Conservation (phyloP, 2,113 vertebrate genomes). For the Chascanopsetta lugubris region DNA sequence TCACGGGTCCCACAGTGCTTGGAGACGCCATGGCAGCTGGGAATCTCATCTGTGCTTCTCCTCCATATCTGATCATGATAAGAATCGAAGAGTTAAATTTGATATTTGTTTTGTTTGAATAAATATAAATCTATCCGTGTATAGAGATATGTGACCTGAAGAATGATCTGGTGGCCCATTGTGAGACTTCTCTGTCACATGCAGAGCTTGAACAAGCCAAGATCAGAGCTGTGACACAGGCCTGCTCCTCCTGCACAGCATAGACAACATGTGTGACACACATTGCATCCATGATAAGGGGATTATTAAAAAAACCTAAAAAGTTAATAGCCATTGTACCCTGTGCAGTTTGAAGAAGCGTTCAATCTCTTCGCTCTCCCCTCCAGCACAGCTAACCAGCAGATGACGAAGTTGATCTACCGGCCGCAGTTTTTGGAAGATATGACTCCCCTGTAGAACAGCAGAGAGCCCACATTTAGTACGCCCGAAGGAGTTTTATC, state of each 20-base stretch:
- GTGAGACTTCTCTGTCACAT: slow-evolving; percentile 90
- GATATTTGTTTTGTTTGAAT: background rate
- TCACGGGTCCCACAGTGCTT: slow-evolving; percentile 85
- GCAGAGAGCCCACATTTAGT: background rate
- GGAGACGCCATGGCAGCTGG: slow-evolving; percentile 84
- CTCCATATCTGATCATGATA: slow-evolving; percentile 86
- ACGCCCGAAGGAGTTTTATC: background rate
- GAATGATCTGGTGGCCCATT: slow-evolving; percentile 94
- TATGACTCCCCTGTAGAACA: slow-evolving; percentile 88
- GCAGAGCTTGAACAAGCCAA: slow-evolving; percentile 92
- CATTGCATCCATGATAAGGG: background rate
- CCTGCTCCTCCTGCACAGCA: slow-evolving; percentile 88
- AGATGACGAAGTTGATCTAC: slow-evolving; percentile 95
- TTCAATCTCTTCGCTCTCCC: slow-evolving; percentile 95
- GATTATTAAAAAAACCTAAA: slow-evolving; percentile 13
- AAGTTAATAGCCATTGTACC: slow-evolving; percentile 73
- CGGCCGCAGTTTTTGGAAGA: slow-evolving; percentile 95
- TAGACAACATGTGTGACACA: background rate
- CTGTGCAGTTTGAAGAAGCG: slow-evolving; percentile 97
- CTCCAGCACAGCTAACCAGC: slow-evolving; percentile 91
- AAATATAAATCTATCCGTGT: background rate
- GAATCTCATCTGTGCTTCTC: slow-evolving; percentile 97
- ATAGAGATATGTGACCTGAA: slow-evolving; percentile 84
- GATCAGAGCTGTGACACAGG: slow-evolving; percentile 94
- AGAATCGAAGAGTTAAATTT: background rate